Conservation (phyloP, 2,113 vertebrate species). For the Macheiramphus alcinus region DNA sequence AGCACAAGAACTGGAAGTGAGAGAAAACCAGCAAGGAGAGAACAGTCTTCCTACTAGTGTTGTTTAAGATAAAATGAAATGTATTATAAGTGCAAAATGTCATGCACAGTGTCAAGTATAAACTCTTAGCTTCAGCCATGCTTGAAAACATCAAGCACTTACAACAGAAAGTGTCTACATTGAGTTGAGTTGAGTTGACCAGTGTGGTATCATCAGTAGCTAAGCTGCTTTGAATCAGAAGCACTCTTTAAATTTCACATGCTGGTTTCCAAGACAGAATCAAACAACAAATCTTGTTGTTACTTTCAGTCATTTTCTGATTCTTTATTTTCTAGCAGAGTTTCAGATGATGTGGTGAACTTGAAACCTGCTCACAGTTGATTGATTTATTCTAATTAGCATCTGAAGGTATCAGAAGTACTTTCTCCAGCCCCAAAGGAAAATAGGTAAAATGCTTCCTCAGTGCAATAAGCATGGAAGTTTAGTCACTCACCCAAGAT, state of each 20-base stretch:
- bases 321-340: neutral
- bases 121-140: neutral
- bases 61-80: neutral
- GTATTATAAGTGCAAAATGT: neutral
- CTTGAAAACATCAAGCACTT: neutral
- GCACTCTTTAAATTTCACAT: neutral
- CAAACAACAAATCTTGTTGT: neutral
- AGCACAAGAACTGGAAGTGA: neutral
- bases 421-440: neutral
- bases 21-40: neutral
- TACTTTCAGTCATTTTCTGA: neutral
- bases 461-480: neutral
- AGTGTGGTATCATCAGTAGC: neutral
- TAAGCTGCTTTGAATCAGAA: neutral
- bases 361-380: neutral
- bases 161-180: neutral
- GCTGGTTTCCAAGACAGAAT: neutral
- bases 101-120: neutral
- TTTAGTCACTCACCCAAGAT: neutral
- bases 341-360: neutral
- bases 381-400: neutral
- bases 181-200: neutral
- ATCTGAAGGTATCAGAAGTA: neutral
- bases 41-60: neutral
- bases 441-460: neutral